A percentile compares a stretch with the other conserved stretches of the same genome.
Evolutionary conservation across 2,888 invertebrate species (phyloP).

Genomic region (Myopa tessellatipennis): DNA sequence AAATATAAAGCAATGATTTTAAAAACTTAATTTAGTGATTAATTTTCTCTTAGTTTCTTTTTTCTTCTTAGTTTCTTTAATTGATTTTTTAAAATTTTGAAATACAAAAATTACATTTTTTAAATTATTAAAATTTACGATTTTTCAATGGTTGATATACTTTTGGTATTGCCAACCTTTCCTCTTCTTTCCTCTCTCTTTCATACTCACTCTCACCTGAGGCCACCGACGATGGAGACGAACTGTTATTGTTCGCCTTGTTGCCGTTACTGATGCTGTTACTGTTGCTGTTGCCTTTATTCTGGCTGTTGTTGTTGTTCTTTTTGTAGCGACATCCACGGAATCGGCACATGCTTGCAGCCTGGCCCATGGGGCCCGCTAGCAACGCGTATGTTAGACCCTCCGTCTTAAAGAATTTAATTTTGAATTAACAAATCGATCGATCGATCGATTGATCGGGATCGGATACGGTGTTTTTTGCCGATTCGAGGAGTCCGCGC

Average conservation of each 20-base stretch:
- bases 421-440: conserved; percentile 54
- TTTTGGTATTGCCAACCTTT: not conserved
- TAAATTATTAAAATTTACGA: no score
- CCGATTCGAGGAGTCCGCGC: not conserved
- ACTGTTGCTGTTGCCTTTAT: conserved; percentile 33
- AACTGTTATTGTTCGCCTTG: conserved; percentile 35
- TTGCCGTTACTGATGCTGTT: conserved; percentile 47
- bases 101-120: no score
- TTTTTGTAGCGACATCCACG: conserved; percentile 83
- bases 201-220: conserved; percentile 39
- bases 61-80: no score
- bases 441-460: conserved; percentile 35
- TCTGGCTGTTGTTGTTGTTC: conserved; percentile 70
- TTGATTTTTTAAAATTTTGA: no score
- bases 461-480: not conserved
- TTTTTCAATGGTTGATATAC: no score
- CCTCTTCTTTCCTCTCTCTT: not conserved
- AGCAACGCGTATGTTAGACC: conserved; percentile 68
- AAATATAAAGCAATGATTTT: no score
- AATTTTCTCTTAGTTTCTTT: no score
- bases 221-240: conserved; percentile 40
- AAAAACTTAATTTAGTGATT: no score
- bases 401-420: conserved; percentile 68
- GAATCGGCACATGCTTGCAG: conserved; percentile 85
- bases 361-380: conserved; percentile 77